Conservation (phyloP, 2,888 invertebrate genomes). For the Drosophila maculinotata region DNA sequence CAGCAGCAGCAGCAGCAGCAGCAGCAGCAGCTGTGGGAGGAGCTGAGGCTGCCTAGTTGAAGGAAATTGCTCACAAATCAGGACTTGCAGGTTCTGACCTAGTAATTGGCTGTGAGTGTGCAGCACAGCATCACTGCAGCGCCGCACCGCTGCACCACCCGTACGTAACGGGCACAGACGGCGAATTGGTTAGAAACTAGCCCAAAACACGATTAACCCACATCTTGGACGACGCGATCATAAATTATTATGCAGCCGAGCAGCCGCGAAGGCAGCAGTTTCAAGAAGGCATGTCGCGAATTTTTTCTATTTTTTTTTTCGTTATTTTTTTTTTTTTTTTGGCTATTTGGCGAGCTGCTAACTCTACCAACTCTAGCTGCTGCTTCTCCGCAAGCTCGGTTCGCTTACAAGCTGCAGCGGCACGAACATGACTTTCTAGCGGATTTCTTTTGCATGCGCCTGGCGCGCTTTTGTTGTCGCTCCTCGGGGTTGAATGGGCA, state of each 20-base stretch:
- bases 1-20: constrained; percentile 17
- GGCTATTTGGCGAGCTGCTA: constrained; percentile 51
- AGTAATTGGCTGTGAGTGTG: constrained; percentile 73
- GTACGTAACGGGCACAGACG: constrained; percentile 11
- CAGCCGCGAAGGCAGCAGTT: constrained; percentile 39
- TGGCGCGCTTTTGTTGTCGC: constrained; percentile 69
- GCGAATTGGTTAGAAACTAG: constrained; percentile 71
- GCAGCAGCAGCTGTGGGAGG: constrained; percentile 10
- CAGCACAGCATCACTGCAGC: constrained; percentile 35
- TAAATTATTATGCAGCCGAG: constrained; percentile 84
- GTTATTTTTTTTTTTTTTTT: constrained; percentile 44
- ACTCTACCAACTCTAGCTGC: constrained; percentile 28
- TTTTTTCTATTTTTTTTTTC: constrained; percentile 28
- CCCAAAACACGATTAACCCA: constrained; percentile 85
- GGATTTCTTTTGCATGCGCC: constrained; percentile 77
- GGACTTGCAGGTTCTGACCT: constrained; percentile 81
- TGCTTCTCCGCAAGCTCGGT: constrained; percentile 18
- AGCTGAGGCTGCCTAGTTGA: constrained; percentile 43
- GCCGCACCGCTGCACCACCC: constrained; percentile 28
- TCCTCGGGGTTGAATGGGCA: constrained; percentile 17
- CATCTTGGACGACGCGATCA: constrained; percentile 85
- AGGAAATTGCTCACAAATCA: constrained; percentile 71
- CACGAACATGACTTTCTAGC: constrained; percentile 82
- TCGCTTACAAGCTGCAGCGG: constrained; percentile 51
- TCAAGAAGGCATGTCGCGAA: constrained; percentile 58